Evolutionary conservation across 2,888 invertebrate genomes (phyloP).

Genomic region (Agonopterix heracliana): DNA sequence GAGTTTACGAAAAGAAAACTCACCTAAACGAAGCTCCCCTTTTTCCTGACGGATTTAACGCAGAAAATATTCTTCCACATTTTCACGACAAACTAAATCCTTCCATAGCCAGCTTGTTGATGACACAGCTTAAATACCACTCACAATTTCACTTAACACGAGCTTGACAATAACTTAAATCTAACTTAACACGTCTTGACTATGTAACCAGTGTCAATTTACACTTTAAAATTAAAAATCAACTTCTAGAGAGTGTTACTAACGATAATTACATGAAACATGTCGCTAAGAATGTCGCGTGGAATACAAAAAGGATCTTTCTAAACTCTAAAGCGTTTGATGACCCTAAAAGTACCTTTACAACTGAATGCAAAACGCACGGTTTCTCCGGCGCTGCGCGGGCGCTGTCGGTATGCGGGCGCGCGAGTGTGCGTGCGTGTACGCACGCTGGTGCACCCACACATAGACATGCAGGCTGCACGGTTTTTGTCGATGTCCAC

Average conservation of each 20-base stretch:
- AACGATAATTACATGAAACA: neutral
- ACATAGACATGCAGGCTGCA: slow-evolving; percentile 47
- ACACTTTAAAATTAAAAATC: slow-evolving; percentile 1
- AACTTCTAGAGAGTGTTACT: neutral
- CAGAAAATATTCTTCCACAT: slow-evolving; percentile 64
- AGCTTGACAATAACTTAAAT: slow-evolving; percentile 24
- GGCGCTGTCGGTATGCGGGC: slow-evolving; percentile 64
- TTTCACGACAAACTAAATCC: slow-evolving; percentile 44
- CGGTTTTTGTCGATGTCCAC: slow-evolving; percentile 76
- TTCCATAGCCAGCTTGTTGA: slow-evolving; percentile 39
- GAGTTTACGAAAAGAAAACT: neutral
- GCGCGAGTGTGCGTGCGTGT: slow-evolving; percentile 36
- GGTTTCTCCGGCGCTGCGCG: slow-evolving; percentile 53
- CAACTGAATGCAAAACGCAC: slow-evolving; percentile 67
- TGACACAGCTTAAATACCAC: slow-evolving; percentile 28
- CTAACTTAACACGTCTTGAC: slow-evolving; percentile 28
- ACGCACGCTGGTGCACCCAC: slow-evolving; percentile 31
- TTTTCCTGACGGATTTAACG: slow-evolving; percentile 69
- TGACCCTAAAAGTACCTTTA: slow-evolving; percentile 66
- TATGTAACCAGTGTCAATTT: slow-evolving; percentile 2
- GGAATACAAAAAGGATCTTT: slow-evolving; percentile 34
- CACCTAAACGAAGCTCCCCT: slow-evolving; percentile 32
- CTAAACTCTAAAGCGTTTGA: slow-evolving; percentile 54
- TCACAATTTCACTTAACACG: slow-evolving; percentile 37
- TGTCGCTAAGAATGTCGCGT: slow-evolving; percentile 29